These are phyloP conservation scores for Antedon mediterranea DNA, from an alignment of 53 echinoderm and acorn worm species.

Conservation along the genomic window DNA sequence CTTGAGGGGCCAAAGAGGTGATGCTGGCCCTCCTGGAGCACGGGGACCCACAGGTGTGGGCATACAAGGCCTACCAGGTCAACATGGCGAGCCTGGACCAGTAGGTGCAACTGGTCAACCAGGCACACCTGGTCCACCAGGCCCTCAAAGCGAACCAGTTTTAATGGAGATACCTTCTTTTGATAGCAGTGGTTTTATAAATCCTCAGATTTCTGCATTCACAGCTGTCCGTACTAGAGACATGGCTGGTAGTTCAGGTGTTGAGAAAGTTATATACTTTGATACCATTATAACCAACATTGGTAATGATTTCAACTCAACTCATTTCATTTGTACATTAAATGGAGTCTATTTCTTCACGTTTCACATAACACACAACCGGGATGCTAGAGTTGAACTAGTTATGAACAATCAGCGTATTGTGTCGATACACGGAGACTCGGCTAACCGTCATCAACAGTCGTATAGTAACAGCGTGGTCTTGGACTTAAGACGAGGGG, in stretches of 20 bases:
- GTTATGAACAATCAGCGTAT: conserved; percentile 40
- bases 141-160: not conserved
- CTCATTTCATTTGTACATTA: conserved; percentile 40
- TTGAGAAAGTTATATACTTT: conserved; percentile 43
- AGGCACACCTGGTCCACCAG: not conserved
- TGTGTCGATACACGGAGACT: conserved; percentile 54
- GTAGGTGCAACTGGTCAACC: not conserved
- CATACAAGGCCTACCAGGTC: not conserved
- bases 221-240: conserved; percentile 50
- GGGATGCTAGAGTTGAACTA: conserved; percentile 44
- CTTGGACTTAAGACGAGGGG: conserved; percentile 34
- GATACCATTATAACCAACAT: conserved; percentile 46
- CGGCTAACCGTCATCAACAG: conserved; percentile 29
- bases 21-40: conserved; percentile 2
- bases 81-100: not conserved
- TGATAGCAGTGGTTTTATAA: not conserved
- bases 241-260: conserved; percentile 34
- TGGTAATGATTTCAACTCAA: conserved; percentile 57
- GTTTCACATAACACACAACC: conserved; percentile 45
- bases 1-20: not conserved
- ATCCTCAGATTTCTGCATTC: conserved; percentile 24
- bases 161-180: not conserved
- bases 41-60: conserved; percentile 1
- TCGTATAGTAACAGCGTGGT: conserved; percentile 67
- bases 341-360: conserved; percentile 67